These are phyloP conservation scores for Sebastolobus alascanus DNA, from an alignment of 2,797 vertebrate species.

Conservation along the genomic window DNA sequence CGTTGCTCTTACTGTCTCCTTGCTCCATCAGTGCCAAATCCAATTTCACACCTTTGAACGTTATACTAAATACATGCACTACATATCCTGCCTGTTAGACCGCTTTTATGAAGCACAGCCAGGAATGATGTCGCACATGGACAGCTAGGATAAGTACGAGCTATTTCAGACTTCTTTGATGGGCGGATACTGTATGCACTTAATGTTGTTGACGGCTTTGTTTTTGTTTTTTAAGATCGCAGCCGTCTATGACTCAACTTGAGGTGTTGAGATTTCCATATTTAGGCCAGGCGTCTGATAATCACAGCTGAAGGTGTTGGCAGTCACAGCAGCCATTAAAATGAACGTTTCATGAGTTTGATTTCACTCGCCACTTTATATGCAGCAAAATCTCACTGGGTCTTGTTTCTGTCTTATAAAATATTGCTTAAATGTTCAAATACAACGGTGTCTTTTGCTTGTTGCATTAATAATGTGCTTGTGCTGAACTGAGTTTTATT, in stretches of 20 bases:
- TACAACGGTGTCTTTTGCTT: neutral
- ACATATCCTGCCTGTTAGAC: slow-evolving; percentile 60
- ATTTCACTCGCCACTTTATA: neutral
- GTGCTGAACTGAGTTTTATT: neutral
- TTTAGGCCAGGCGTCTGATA: neutral
- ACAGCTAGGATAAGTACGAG: slow-evolving; percentile 27
- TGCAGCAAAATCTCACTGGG: neutral
- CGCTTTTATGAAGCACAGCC: slow-evolving; percentile 62
- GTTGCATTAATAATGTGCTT: neutral
- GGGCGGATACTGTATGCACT: slow-evolving; percentile 5
- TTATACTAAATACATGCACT: slow-evolving; percentile 73
- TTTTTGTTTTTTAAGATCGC: neutral
- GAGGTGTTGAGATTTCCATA: slow-evolving; percentile 7
- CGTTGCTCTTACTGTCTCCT: slow-evolving; percentile 53
- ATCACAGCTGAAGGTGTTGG: slow-evolving; percentile 18
- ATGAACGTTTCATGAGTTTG: neutral
- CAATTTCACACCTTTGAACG: slow-evolving; percentile 80
- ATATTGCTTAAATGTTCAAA: neutral
- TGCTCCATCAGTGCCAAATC: slow-evolving; percentile 66
- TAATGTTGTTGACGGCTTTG: neutral
- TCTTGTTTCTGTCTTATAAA: neutral
- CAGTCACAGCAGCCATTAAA: slow-evolving; percentile 2
- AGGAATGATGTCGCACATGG: slow-evolving; percentile 39
- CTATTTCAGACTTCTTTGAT: slow-evolving; percentile 44
- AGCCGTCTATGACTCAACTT: neutral